Conservation (phyloP, 2,888 invertebrate species). For the Caenorhabditis becei region DNA sequence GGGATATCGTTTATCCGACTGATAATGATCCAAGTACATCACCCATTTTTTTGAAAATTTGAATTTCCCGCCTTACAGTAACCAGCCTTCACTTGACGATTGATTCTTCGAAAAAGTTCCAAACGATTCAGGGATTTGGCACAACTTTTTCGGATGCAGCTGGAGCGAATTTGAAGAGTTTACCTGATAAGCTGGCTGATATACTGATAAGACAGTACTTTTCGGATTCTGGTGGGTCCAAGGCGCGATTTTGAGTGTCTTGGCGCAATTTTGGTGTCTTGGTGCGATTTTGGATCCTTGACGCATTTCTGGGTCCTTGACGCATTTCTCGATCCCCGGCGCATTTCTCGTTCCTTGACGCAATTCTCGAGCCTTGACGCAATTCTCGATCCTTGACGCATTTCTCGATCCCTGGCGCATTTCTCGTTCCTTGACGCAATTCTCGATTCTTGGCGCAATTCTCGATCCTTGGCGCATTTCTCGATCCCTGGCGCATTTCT, state of each 20-base stretch:
- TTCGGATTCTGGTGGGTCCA: slow-evolving; percentile 34
- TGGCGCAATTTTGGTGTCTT: slow-evolving; percentile 1
- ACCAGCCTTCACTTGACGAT: slow-evolving; percentile 46
- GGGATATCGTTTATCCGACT: slow-evolving; percentile 54
- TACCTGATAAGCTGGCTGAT: slow-evolving; percentile 45
- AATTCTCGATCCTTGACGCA: neutral
- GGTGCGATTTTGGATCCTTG: neutral
- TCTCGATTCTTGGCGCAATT: neutral
- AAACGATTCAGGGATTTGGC: slow-evolving; percentile 54
- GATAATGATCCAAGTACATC: slow-evolving; percentile 48
- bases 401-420: neutral
- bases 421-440: neutral
- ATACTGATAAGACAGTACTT: slow-evolving; percentile 50
- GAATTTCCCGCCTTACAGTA: slow-evolving; percentile 24
- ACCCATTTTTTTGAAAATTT: neutral
- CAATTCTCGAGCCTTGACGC: no score
- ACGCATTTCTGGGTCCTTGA: neutral
- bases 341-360: neutral
- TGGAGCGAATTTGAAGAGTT: slow-evolving; percentile 48
- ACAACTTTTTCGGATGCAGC: slow-evolving; percentile 57
- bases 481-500: no score
- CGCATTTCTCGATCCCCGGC: no score
- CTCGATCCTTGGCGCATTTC: neutral
- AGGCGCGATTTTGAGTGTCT: neutral
- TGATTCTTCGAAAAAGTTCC: slow-evolving; percentile 46